phyloP scores from a whole-genome alignment of 2,113 vertebrate species.

The Cariama cristata region DNA sequence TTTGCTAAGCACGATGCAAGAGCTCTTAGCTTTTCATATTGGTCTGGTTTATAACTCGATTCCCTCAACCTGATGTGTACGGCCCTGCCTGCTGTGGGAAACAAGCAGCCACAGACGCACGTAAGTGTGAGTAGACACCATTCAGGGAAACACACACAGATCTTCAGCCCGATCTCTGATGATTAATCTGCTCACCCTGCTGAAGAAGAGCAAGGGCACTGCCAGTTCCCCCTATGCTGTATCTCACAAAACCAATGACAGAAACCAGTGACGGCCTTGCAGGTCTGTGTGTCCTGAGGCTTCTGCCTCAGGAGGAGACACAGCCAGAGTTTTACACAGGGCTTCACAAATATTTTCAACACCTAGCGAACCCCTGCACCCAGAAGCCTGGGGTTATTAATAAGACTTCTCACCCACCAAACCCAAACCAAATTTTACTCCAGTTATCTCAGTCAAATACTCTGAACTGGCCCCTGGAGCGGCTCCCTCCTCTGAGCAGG shows the following conservation, averaged over 20 bases:
- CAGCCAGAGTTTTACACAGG: not conserved
- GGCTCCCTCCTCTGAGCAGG: not conserved
- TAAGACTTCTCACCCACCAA: not conserved
- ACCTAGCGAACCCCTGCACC: not conserved
- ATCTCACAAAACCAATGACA: not conserved
- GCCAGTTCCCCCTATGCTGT: not conserved
- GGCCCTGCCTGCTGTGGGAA: not conserved
- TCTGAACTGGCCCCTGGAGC: not conserved
- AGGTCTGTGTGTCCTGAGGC: not conserved
- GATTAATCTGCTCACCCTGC: not conserved
- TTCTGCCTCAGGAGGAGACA: not conserved
- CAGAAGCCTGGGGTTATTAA: not conserved
- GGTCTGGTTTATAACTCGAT: not conserved
- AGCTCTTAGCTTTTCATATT: not conserved
- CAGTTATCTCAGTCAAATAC: not conserved
- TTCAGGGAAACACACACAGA: not conserved
- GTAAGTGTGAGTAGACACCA: fast-evolving
- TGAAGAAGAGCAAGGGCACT: not conserved
- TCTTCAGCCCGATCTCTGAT: not conserved
- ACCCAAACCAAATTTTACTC: not conserved
- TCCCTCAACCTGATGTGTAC: fast-evolving
- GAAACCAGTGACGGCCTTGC: not conserved
- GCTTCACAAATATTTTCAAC: not conserved
- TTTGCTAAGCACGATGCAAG: not conserved
- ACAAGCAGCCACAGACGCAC: fast-evolving